Evolutionary conservation across 2,888 invertebrate genomes (phyloP).

Genomic region (Mythimna lalbum): DNA sequence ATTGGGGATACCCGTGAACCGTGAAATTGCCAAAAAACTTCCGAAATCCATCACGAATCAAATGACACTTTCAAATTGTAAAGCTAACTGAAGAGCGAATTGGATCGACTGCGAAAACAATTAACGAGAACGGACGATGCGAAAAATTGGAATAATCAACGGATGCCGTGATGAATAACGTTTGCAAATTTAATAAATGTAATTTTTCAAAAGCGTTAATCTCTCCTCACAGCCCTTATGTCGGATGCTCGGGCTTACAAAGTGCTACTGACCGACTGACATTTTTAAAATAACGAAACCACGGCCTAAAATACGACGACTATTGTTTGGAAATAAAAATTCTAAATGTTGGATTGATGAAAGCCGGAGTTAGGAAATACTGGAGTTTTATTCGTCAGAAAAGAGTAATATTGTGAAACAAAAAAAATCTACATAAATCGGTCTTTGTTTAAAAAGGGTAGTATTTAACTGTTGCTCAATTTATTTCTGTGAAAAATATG

Average conservation of each 20-base stretch:
- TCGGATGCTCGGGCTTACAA: constrained; percentile 50
- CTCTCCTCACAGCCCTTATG: constrained; percentile 67
- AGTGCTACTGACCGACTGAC: constrained; percentile 68
- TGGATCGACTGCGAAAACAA: constrained; percentile 86
- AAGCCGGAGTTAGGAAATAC: not conserved
- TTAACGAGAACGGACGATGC: constrained; percentile 81
- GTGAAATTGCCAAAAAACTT: constrained; percentile 89
- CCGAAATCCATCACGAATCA: constrained; percentile 89
- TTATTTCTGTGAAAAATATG: too few species aligned
- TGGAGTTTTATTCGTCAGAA: not conserved
- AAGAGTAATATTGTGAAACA: not conserved
- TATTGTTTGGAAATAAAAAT: constrained; percentile 48
- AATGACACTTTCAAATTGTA: constrained; percentile 90
- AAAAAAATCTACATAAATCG: not conserved
- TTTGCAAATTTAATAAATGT: constrained; percentile 80
- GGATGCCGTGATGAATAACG: constrained; percentile 77
- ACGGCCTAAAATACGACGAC: constrained; percentile 33
- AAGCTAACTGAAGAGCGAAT: constrained; percentile 87
- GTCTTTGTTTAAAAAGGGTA: constrained; percentile 3
- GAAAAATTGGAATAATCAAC: constrained; percentile 87
- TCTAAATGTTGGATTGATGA: constrained; percentile 21
- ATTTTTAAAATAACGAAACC: constrained; percentile 62
- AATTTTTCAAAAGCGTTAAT: constrained; percentile 75
- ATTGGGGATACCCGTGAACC: constrained; percentile 80
- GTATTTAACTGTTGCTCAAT: too few species aligned